Evolutionary conservation across 2,888 invertebrate species (phyloP).

Genomic region (Trichogramma evanescens): DNA sequence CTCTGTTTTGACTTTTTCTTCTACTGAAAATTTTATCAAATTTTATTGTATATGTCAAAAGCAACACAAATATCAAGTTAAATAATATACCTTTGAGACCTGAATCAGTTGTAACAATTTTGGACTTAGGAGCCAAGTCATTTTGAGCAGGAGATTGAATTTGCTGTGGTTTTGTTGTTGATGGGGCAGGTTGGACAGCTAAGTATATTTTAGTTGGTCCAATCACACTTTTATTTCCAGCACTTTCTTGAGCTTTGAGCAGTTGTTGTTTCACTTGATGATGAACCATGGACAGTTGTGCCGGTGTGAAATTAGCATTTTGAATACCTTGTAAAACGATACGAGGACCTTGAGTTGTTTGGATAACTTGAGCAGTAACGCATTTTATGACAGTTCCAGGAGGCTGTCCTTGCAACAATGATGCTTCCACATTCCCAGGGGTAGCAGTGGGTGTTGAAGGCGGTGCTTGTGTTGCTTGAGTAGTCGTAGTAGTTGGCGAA

Average conservation of each 20-base stretch:
- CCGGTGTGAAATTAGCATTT: constrained; percentile 74
- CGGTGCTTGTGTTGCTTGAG: background rate
- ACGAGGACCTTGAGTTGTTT: constrained; percentile 76
- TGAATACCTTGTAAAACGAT: constrained; percentile 80
- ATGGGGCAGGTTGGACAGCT: constrained; percentile 68
- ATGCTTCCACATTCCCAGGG: constrained; percentile 60
- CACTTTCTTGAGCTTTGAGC: constrained; percentile 80
- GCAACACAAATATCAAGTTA: background rate
- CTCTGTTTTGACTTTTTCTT: constrained; percentile 22
- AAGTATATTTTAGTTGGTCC: constrained; percentile 82
- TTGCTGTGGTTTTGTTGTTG: constrained; percentile 7
- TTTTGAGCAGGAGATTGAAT: constrained; percentile 23
- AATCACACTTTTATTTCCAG: constrained; percentile 76
- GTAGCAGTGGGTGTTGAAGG: constrained; percentile 27
- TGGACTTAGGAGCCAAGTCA: constrained; percentile 22
- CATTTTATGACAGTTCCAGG: constrained; percentile 81
- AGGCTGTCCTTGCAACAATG: constrained; percentile 70
- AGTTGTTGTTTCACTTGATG: constrained; percentile 85
- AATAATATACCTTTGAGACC: background rate
- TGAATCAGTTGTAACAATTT: constrained; percentile 3
- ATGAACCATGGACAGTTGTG: constrained; percentile 75
- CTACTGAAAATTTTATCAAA: constrained; percentile 11
- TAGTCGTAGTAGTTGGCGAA: constrained; percentile 23
- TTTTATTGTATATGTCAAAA: background rate
- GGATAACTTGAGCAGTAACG: constrained; percentile 80